These are phyloP conservation scores for Chaenocephalus aceratus DNA, from an alignment of 2,113 vertebrate genomes.

Conservation along the genomic window DNA sequence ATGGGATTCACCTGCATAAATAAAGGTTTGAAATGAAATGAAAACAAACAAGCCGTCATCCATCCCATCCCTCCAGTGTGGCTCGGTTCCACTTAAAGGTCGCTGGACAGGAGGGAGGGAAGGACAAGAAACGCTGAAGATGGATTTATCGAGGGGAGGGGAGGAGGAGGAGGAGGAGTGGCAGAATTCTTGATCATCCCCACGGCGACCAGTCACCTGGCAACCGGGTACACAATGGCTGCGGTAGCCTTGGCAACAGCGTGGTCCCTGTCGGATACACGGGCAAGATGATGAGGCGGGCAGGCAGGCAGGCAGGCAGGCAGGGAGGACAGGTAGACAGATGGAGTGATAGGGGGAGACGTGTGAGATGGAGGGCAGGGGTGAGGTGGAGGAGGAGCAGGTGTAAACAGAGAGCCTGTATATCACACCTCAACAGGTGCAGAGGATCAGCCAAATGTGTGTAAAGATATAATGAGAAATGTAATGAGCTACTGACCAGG, in stretches of 20 bases:
- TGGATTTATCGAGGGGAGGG: conserved; percentile 76
- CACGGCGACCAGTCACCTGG: conserved; percentile 82
- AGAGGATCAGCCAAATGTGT: conserved; percentile 62
- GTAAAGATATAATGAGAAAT: conserved; percentile 77
- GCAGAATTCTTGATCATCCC: conserved; percentile 83
- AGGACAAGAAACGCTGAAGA: conserved; percentile 58
- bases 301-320: not conserved
- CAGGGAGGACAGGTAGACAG: conserved; percentile 73
- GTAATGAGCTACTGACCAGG: conserved; percentile 67
- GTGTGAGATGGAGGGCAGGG: conserved; percentile 68
- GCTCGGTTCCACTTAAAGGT: conserved; percentile 75
- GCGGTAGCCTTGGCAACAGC: conserved; percentile 80
- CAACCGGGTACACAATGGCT: conserved; percentile 83
- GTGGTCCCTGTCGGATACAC: conserved; percentile 53
- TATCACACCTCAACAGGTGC: conserved; percentile 80
- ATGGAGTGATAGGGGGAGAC: conserved; percentile 71
- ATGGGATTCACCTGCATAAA: too few species aligned
- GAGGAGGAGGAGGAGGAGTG: conserved; percentile 8
- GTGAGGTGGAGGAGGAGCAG: conserved; percentile 44
- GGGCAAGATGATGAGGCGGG: conserved; percentile 46
- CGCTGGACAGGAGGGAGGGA: conserved; percentile 58
- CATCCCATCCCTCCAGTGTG: conserved; percentile 70
- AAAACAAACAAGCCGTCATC: conserved; percentile 81
- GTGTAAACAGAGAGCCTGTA: conserved; percentile 50
- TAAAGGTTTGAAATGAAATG: conserved; percentile 10